phyloP scores from a whole-genome alignment of 1,140 invertebrate genomes.

The Zaprionus vittiger region DNA sequence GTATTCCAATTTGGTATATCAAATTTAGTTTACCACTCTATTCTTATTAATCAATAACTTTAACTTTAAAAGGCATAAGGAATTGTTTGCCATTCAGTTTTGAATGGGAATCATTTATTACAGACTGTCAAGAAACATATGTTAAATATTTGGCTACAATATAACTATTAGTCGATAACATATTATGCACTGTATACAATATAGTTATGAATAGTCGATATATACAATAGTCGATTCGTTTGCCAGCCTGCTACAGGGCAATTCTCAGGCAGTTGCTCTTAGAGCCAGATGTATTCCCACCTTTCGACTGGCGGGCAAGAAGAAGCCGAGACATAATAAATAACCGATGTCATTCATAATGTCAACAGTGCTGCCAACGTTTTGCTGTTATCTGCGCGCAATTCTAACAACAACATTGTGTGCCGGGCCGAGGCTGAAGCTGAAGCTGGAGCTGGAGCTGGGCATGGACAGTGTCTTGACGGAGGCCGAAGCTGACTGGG shows the following conservation, averaged over 20 bases:
- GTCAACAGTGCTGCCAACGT: constrained; percentile 82
- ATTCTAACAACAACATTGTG: constrained; percentile 79
- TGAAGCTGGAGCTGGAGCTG: background rate
- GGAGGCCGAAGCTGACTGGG: background rate
- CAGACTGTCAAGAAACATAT: too few relatives aligned
- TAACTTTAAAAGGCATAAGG: too few relatives aligned
- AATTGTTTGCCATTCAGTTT: too few relatives aligned
- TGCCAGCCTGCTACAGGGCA: background rate
- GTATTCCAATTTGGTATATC: too few relatives aligned
- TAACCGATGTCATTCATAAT: constrained; percentile 83
- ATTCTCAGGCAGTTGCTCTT: background rate
- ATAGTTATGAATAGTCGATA: too few relatives aligned
- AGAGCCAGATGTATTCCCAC: constrained; percentile 27
- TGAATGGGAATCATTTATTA: too few relatives aligned
- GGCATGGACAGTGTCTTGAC: constrained; percentile 1
- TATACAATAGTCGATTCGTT: background rate
- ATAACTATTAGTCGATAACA: background rate
- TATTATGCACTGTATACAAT: background rate
- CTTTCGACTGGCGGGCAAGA: constrained; percentile 30
- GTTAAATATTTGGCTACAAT: background rate
- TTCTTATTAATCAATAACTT: too few relatives aligned
- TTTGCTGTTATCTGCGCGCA: constrained; percentile 80
- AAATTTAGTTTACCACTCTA: fast-evolving
- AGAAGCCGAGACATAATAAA: constrained; percentile 79
- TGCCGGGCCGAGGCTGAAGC: constrained; percentile 25